phyloP scores from a whole-genome alignment of 2,888 invertebrate genomes.

The Chrysotoxum bicinctum region DNA sequence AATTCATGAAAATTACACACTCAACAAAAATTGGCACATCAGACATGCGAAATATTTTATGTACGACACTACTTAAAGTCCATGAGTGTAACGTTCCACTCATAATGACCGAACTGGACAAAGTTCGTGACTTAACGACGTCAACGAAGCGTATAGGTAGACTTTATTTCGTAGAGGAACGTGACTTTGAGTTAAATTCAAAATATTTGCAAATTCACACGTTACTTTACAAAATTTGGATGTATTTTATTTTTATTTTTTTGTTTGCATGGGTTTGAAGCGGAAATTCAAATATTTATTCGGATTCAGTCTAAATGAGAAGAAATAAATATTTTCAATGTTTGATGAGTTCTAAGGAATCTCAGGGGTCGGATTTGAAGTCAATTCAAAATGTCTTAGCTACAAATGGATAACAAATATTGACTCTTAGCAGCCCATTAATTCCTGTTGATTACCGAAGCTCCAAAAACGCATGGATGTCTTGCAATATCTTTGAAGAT shows the following conservation, averaged over 20 bases:
- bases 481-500: too few relatives aligned
- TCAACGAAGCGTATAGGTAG: conserved; percentile 41
- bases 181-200: conserved; percentile 46
- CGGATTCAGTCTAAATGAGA: too few relatives aligned
- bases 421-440: too few relatives aligned
- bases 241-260: conserved; percentile 14
- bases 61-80: background rate
- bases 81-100: conserved; percentile 18
- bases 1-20: background rate
- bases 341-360: too few relatives aligned
- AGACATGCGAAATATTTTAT: conserved; percentile 38
- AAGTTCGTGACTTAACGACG: conserved; percentile 60
- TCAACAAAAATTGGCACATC: conserved; percentile 9
- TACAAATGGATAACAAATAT: too few relatives aligned
- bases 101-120: conserved; percentile 31
- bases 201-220: conserved; percentile 45
- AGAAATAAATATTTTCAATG: too few relatives aligned
- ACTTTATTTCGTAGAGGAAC: background rate
- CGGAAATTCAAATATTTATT: too few relatives aligned
- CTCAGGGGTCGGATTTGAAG: too few relatives aligned
- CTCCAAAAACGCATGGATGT: too few relatives aligned
- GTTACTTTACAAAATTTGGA: conserved; percentile 28
- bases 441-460: too few relatives aligned
- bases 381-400: too few relatives aligned
- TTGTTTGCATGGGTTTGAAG: background rate